phyloP scores from a whole-genome alignment of 2,888 invertebrate species.

The Drosophila rubida region DNA sequence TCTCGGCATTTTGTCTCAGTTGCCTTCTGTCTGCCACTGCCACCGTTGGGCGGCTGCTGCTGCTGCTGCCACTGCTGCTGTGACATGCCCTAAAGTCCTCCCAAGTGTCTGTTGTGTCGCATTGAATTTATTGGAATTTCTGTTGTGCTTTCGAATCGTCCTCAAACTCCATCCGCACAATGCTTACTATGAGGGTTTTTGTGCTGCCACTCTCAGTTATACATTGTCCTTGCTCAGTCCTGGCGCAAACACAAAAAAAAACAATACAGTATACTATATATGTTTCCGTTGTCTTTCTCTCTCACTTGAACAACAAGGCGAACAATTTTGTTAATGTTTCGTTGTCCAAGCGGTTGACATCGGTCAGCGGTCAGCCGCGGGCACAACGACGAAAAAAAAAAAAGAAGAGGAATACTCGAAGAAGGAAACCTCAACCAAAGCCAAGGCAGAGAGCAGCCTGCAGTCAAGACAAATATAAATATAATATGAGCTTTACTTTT shows the following conservation, averaged over 20 bases:
- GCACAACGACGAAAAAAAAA: conserved; percentile 14
- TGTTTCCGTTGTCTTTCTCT: conserved; percentile 59
- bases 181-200: conserved; percentile 23
- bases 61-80: conserved; percentile 43
- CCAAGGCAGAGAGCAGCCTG: conserved; percentile 5
- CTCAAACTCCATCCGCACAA: conserved; percentile 20
- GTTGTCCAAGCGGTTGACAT: conserved; percentile 66
- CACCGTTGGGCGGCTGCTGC: conserved; percentile 5
- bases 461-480: conserved; percentile 64
- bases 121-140: conserved; percentile 81
- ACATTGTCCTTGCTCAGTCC: conserved; percentile 30
- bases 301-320: conserved; percentile 22
- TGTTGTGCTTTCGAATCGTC: conserved; percentile 60
- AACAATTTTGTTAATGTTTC: conserved; percentile 74
- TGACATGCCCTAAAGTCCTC: conserved; percentile 79
- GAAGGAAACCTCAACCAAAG: neutral
- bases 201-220: conserved; percentile 33
- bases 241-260: conserved; percentile 30
- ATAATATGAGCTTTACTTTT: conserved; percentile 64
- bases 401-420: too few relatives aligned
- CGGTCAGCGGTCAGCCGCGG: conserved; percentile 66
- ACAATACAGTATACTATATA: neutral
- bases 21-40: conserved; percentile 9
- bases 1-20: conserved; percentile 23
- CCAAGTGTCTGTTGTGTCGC: conserved; percentile 80